Conservation (phyloP, 1,140 invertebrate species). For the Dendrolimus kikuchii region DNA sequence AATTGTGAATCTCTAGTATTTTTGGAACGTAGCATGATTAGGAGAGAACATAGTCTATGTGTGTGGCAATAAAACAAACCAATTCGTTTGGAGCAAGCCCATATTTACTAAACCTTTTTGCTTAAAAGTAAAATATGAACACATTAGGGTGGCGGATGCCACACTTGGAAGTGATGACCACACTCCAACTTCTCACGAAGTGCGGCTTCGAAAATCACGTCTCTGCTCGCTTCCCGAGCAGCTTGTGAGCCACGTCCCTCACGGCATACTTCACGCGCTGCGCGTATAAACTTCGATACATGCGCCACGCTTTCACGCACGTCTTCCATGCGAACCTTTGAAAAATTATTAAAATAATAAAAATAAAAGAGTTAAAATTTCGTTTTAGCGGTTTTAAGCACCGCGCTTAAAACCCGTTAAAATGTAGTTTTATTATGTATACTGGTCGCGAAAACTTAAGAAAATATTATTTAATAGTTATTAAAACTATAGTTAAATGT, state of each 20-base stretch:
- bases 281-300: constrained; percentile 48
- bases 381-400: no score
- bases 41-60: no score
- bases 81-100: constrained; percentile 30
- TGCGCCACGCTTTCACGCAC: constrained; percentile 53
- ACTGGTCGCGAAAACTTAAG: no score
- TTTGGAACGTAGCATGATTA: no score
- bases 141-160: constrained; percentile 62
- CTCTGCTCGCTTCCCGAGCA: constrained; percentile 35
- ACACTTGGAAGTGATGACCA: constrained; percentile 47
- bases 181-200: constrained; percentile 46
- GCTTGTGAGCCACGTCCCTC: constrained; percentile 34
- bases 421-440: no score
- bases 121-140: constrained; percentile 32
- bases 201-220: constrained; percentile 39
- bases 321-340: constrained; percentile 46
- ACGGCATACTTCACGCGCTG: constrained; percentile 48
- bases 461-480: neutral
- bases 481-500: neutral
- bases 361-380: no score
- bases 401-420: no score
- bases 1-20: no score
- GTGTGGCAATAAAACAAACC: no score
- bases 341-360: neutral
- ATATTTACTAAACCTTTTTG: constrained; percentile 10